phyloP scores from a whole-genome alignment of 2,888 invertebrate species.

The Lagria hirta region DNA sequence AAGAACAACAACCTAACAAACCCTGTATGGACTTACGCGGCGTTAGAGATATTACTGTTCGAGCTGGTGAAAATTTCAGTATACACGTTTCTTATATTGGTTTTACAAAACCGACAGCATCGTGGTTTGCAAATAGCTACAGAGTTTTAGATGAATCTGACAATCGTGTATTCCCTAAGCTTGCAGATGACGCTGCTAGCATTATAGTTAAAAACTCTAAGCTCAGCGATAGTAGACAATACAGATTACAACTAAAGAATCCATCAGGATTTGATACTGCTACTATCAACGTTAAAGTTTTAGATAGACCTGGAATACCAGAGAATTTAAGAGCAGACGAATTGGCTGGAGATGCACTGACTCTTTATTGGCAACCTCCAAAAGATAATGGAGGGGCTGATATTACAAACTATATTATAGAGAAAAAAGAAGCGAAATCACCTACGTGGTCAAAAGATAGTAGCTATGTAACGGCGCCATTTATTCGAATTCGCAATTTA shows the following conservation, averaged over 20 bases:
- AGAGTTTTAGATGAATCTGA: constrained; percentile 77
- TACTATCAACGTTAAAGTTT: constrained; percentile 90
- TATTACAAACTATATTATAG: too few species aligned
- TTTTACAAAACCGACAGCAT: constrained; percentile 92
- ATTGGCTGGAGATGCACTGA: too few species aligned
- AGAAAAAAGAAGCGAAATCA: too few species aligned
- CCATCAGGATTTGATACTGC: constrained; percentile 95
- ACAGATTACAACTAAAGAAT: constrained; percentile 89
- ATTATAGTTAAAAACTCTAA: constrained; percentile 92
- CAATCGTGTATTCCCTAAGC: constrained; percentile 74
- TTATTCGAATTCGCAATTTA: too few species aligned
- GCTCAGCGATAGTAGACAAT: constrained; percentile 86
- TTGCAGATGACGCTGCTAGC: constrained; percentile 86
- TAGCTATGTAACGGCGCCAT: too few species aligned
- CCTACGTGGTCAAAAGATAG: too few species aligned
- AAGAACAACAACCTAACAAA: constrained; percentile 93
- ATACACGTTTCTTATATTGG: constrained; percentile 95
- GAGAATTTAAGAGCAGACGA: too few species aligned
- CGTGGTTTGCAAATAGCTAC: constrained; percentile 92
- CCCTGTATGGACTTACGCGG: constrained; percentile 94
- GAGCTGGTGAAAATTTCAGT: constrained; percentile 97
- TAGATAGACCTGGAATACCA: constrained; percentile 90
- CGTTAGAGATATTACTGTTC: constrained; percentile 92
- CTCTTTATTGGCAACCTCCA: too few species aligned
- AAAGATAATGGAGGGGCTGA: too few species aligned